Evolutionary conservation across 2,797 vertebrate genomes (phyloP).

Genomic region (Sphenodon punctatus): DNA sequence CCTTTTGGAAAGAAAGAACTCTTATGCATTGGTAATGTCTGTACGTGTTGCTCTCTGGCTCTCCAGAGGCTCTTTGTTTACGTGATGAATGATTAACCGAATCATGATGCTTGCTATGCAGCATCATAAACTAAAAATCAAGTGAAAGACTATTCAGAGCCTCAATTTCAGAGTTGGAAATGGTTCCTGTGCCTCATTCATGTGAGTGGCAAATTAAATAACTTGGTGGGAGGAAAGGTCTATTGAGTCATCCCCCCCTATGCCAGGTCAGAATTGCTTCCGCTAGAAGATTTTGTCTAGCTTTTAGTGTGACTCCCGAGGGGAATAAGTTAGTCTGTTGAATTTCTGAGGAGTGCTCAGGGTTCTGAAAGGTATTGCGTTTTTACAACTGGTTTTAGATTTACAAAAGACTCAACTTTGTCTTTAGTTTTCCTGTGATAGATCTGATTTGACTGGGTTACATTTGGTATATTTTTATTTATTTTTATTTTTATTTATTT

Average conservation of each 20-base stretch:
- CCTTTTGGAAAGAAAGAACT: conserved; percentile 48
- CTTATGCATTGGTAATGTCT: conserved; percentile 65
- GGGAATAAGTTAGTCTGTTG: no score
- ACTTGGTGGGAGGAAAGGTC: no score
- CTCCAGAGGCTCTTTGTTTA: conserved; percentile 79
- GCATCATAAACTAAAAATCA: conserved; percentile 46
- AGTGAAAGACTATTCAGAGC: neutral
- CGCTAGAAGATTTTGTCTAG: neutral
- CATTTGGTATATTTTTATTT: no score
- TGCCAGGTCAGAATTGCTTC: neutral
- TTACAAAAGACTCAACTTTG: no score
- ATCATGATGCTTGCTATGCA: conserved; percentile 57
- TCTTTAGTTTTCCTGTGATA: no score
- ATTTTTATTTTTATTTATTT: no score
- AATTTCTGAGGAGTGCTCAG: no score
- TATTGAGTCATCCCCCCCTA: neutral
- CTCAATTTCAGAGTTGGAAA: neutral
- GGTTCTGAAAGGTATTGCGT: no score
- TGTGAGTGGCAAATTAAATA: neutral
- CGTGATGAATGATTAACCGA: conserved; percentile 72
- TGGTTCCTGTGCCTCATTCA: neutral
- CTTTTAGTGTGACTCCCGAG: no score
- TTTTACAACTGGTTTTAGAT: no score
- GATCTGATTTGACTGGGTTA: no score
- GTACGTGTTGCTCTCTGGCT: conserved; percentile 66